Evolutionary conservation across 1,140 invertebrate species (phyloP).

Genomic region (Papilio glaucus): DNA sequence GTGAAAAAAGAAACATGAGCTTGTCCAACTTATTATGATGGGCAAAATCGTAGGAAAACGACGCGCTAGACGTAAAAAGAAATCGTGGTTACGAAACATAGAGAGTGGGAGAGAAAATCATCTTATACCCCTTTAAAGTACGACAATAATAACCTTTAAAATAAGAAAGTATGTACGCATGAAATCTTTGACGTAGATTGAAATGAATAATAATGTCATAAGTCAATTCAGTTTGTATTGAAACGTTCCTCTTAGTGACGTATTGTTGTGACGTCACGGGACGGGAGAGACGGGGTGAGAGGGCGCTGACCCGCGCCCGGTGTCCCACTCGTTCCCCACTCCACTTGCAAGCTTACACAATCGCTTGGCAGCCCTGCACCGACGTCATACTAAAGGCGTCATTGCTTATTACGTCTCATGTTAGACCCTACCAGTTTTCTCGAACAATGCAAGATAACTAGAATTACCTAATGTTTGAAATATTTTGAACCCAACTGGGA

Average conservation of each 20-base stretch:
- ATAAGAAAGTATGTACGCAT: not conserved
- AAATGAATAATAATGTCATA: not conserved
- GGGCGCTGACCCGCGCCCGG: conserved; percentile 63
- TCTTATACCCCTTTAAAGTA: no score
- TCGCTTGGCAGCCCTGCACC: conserved; percentile 19
- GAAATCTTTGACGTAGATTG: not conserved
- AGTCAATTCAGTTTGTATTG: not conserved
- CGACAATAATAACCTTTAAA: not conserved
- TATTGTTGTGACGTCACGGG: conserved; percentile 62
- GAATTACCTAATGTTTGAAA: no score
- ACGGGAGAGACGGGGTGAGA: conserved; percentile 39
- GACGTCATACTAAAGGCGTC: not conserved
- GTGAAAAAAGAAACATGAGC: no score
- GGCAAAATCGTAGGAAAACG: no score
- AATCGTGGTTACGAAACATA: no score
- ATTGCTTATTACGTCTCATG: not conserved
- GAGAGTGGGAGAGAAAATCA: no score
- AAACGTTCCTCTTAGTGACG: conserved; percentile 53
- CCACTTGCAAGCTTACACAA: conserved; percentile 22
- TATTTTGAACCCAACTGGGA: no score
- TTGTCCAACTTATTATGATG: no score
- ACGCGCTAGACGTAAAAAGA: no score
- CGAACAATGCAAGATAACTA: no score
- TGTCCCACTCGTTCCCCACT: conserved; percentile 29
- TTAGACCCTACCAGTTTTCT: no score